Conservation (phyloP, 2,797 vertebrate genomes). For the Anabacerthia variegaticeps region DNA sequence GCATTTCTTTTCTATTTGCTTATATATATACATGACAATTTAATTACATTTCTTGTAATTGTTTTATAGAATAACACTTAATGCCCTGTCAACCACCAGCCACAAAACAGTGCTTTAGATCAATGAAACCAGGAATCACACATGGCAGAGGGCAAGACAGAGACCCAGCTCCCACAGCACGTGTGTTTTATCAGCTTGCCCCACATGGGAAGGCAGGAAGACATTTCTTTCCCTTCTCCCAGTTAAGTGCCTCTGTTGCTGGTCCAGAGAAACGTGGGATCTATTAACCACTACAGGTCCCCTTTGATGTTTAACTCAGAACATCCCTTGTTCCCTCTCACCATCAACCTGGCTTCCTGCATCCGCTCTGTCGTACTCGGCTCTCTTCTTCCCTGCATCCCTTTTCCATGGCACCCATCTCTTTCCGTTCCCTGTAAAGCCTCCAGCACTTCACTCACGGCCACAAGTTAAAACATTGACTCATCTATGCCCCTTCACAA, state of each 20-base stretch:
- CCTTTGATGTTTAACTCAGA: not conserved
- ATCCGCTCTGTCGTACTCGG: fast-evolving
- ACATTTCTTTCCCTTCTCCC: not conserved
- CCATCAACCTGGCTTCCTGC: not conserved
- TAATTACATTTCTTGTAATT: not conserved
- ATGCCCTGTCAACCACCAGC: not conserved
- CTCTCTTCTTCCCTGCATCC: not conserved
- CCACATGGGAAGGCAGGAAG: not conserved
- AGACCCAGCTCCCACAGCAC: not conserved
- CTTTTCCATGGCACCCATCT: not conserved
- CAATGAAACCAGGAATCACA: not conserved
- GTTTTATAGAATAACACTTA: conserved; percentile 4
- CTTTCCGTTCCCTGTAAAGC: not conserved
- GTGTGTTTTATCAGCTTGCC: not conserved
- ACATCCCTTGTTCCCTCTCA: not conserved
- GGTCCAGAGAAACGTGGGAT: not conserved
- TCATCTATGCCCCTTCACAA: not conserved
- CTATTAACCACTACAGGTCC: not conserved
- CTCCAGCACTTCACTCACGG: not conserved
- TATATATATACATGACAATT: not conserved
- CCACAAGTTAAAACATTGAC: not conserved
- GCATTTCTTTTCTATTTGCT: not conserved
- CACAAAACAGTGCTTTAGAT: not conserved
- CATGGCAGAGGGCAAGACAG: not conserved
- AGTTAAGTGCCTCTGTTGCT: not conserved